These are phyloP conservation scores for Hepsetus odoe DNA, from an alignment of 2,113 vertebrate genomes.

Conservation along the genomic window DNA sequence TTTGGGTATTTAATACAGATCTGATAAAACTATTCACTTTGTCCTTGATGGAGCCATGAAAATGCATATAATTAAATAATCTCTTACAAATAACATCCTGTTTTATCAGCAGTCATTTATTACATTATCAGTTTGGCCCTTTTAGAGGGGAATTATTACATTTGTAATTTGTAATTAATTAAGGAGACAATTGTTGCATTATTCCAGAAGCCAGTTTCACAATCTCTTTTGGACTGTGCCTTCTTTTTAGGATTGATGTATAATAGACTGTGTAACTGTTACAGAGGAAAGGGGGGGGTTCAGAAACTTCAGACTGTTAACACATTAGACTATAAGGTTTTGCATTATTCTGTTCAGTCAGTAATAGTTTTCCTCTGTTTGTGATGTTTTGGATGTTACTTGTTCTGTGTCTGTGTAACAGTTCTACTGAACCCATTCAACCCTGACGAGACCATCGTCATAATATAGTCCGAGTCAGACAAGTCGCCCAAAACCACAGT, in stretches of 20 bases:
- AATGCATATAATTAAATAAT: neutral
- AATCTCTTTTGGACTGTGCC: neutral
- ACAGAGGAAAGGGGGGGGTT: no score
- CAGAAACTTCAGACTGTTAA: no score
- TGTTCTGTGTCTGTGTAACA: no score
- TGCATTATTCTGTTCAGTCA: no score
- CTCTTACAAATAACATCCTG: neutral
- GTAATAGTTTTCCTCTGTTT: neutral
- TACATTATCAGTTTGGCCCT: neutral
- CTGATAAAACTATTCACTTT: neutral
- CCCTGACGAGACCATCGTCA: neutral
- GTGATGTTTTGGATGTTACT: neutral
- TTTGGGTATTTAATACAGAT: no score
- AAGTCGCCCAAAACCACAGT: neutral
- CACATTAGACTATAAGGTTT: no score
- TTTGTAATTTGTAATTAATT: neutral
- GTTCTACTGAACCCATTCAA: no score
- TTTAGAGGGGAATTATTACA: neutral
- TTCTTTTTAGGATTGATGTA: no score
- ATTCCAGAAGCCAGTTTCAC: neutral
- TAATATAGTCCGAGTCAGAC: neutral
- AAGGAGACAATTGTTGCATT: neutral
- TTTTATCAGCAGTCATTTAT: neutral
- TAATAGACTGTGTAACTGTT: no score
- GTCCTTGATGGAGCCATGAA: neutral